Percentiles rank a stretch among this genome's conserved stretches.
phyloP scores from a whole-genome alignment of 1,140 invertebrate genomes.

The Druon quercuslanigerum region DNA sequence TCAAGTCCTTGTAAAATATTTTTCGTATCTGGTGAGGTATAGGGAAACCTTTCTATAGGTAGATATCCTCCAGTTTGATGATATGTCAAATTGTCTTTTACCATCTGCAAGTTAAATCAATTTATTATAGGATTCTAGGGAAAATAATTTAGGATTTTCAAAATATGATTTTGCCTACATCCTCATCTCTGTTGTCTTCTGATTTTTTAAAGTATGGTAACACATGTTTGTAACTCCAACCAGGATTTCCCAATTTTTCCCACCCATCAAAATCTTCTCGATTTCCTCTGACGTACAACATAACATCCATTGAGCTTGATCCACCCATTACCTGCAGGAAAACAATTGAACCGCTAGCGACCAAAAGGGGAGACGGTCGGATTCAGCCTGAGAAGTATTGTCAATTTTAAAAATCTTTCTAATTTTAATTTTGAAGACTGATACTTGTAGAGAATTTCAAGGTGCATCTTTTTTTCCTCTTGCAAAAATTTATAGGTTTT shows the following conservation, averaged over 20 bases:
- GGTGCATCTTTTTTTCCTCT: no score
- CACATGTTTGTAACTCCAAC: constrained; percentile 88
- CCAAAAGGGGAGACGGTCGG: no score
- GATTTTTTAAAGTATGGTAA: constrained; percentile 85
- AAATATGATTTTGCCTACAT: not conserved
- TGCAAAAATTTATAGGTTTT: no score
- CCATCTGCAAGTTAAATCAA: constrained; percentile 55
- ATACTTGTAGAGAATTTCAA: no score
- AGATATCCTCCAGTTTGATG: constrained; percentile 80
- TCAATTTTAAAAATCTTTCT: no score
- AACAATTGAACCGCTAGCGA: no score
- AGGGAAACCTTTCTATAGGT: constrained; percentile 78
- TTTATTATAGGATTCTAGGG: not conserved
- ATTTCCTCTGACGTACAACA: constrained; percentile 83
- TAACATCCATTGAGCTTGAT: constrained; percentile 83
- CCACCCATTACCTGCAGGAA: constrained; percentile 76
- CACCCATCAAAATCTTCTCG: constrained; percentile 81
- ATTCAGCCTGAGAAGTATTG: no score
- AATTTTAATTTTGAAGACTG: no score
- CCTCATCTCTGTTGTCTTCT: constrained; percentile 76
- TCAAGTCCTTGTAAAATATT: not conserved
- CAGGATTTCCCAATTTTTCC: constrained; percentile 82
- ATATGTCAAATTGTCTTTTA: constrained; percentile 76
- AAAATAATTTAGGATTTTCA: not conserved
- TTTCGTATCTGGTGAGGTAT: constrained; percentile 73